phyloP scores from a whole-genome alignment of 1,140 invertebrate genomes.

The Neodiprion lecontei region DNA sequence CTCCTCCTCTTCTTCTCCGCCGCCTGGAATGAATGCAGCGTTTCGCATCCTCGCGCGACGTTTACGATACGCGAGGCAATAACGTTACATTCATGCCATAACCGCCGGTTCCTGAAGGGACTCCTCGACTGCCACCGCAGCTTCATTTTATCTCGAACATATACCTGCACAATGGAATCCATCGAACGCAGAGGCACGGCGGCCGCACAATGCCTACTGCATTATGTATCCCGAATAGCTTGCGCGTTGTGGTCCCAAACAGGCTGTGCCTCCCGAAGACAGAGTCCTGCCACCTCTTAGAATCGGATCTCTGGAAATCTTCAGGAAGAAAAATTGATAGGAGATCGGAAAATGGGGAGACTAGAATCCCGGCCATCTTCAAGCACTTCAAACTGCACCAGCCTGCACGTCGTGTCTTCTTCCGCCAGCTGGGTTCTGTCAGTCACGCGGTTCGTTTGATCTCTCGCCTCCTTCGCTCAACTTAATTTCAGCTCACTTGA shows the following conservation, averaged over 20 bases:
- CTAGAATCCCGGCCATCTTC: too few relatives aligned
- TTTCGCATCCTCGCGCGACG: too few relatives aligned
- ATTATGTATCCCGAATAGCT: conserved; percentile 52
- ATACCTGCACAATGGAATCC: conserved; percentile 50
- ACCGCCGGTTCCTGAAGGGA: conserved; percentile 1
- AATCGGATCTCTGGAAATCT: too few relatives aligned
- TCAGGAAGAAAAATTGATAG: too few relatives aligned
- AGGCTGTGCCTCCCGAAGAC: conserved; percentile 29
- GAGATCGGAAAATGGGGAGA: too few relatives aligned
- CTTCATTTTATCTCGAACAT: conserved; percentile 47
- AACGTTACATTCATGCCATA: too few relatives aligned
- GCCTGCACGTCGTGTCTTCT: conserved; percentile 23
- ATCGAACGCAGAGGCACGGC: conserved; percentile 49
- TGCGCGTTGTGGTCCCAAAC: conserved; percentile 46
- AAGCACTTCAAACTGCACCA: too few relatives aligned
- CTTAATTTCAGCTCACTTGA: conserved; percentile 36
- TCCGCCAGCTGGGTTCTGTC: conserved; percentile 53
- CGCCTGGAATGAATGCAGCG: too few relatives aligned
- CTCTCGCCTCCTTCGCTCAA: conserved; percentile 39
- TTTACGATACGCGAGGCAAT: too few relatives aligned
- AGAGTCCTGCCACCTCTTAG: too few relatives aligned
- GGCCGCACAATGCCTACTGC: conserved; percentile 53
- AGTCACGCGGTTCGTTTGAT: conserved; percentile 52
- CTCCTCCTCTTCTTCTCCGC: too few relatives aligned
- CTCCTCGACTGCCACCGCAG: conserved; percentile 28